Conservation (phyloP, 1,140 invertebrate species). For the Diabrotica undecimpunctata region DNA sequence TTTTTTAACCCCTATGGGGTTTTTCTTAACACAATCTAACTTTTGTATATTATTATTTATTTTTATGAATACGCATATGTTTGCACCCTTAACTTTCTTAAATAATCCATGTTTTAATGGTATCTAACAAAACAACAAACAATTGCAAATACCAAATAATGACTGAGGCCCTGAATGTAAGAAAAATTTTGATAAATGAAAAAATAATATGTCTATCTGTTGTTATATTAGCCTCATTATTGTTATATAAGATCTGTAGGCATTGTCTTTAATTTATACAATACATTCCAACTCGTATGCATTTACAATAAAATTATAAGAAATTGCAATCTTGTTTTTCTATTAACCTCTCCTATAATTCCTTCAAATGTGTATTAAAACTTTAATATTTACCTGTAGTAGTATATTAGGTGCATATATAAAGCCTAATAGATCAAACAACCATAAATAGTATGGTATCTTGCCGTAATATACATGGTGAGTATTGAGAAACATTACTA, state of each 20-base stretch:
- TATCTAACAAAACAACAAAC: conserved; percentile 12
- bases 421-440: too few species aligned
- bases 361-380: too few species aligned
- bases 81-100: conserved; percentile 1
- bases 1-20: conserved; percentile 18
- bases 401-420: too few species aligned
- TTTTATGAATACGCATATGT: conserved; percentile 20
- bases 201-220: conserved; percentile 23
- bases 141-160: conserved; percentile 31
- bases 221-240: conserved; percentile 27
- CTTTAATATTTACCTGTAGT: too few species aligned
- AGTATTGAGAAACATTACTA: too few species aligned
- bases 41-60: conserved; percentile 25
- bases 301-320: conserved; percentile 29
- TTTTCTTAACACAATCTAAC: conserved; percentile 16
- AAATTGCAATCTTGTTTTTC: background rate
- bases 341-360: background rate
- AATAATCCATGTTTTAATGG: conserved; percentile 33
- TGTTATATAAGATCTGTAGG: conserved; percentile 32
- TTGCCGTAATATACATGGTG: too few species aligned
- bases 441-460: too few species aligned
- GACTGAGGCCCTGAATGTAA: conserved; percentile 26
- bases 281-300: conserved; percentile 32
- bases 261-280: conserved; percentile 28
- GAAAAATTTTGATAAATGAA: conserved; percentile 20